These are phyloP conservation scores for Sinocyclocheilus grahami DNA, from an alignment of 2,113 vertebrate genomes.

Conservation along the genomic window DNA sequence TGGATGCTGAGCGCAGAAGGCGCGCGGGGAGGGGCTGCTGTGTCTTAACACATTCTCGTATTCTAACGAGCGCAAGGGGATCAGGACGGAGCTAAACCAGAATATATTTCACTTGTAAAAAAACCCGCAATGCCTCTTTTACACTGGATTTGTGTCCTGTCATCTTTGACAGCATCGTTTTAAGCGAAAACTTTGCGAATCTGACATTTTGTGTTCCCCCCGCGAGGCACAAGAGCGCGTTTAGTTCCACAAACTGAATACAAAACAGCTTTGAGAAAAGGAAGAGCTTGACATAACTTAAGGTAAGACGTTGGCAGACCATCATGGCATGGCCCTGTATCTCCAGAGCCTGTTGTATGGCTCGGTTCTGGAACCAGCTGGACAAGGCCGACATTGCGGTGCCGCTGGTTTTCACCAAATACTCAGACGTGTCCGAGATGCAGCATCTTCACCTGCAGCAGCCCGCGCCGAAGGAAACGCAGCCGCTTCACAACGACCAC, in stretches of 20 bases:
- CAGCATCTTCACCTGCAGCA: slow-evolving; percentile 77
- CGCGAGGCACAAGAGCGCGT: neutral
- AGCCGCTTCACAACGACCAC: slow-evolving; percentile 75
- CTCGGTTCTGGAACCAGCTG: slow-evolving; percentile 96
- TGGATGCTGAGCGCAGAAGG: slow-evolving; percentile 68
- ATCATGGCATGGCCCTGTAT: slow-evolving; percentile 98
- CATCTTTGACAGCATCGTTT: slow-evolving; percentile 18
- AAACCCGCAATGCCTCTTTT: neutral
- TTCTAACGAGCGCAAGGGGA: slow-evolving; percentile 55
- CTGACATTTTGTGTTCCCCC: slow-evolving; percentile 64
- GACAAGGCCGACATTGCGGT: slow-evolving; percentile 96
- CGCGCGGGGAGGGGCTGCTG: slow-evolving; percentile 73
- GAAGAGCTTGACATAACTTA: neutral
- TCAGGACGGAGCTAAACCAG: slow-evolving; percentile 42
- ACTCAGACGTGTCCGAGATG: slow-evolving; percentile 89
- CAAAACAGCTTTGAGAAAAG: neutral
- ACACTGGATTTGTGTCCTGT: neutral
- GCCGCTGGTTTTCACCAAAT: slow-evolving; percentile 93
- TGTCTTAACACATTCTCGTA: slow-evolving; percentile 60
- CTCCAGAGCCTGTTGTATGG: slow-evolving; percentile 95
- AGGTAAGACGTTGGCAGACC: neutral
- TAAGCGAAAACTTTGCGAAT: slow-evolving; percentile 31
- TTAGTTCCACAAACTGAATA: slow-evolving; percentile 22
- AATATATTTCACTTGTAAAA: neutral
- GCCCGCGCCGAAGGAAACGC: slow-evolving; percentile 74